These are phyloP conservation scores for Thalassoma bifasciatum DNA, from an alignment of 2,113 vertebrate species.

Conservation along the genomic window DNA sequence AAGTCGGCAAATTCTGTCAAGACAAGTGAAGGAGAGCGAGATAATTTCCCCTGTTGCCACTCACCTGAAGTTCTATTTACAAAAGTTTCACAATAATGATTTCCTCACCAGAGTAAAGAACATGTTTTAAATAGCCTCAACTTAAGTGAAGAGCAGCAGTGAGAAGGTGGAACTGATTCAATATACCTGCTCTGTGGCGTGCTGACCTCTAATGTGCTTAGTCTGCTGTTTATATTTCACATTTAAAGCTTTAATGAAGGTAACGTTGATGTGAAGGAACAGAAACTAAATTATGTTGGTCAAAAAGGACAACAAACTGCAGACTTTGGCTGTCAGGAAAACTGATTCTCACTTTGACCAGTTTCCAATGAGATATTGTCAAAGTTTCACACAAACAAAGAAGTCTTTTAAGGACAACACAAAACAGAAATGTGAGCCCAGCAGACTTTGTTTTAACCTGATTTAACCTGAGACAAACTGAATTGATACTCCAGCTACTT, in stretches of 20 bases:
- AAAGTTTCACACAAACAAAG: no score
- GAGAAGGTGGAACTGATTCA: background rate
- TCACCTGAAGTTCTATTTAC: background rate
- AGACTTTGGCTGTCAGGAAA: background rate
- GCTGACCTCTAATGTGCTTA: no score
- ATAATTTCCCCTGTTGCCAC: background rate
- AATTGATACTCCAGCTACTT: background rate
- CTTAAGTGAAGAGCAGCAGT: background rate
- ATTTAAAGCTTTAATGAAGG: no score
- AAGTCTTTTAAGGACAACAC: background rate
- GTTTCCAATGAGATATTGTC: no score
- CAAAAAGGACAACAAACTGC: background rate
- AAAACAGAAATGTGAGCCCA: no score
- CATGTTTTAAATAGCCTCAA: no score
- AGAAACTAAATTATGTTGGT: background rate
- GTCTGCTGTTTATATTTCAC: no score
- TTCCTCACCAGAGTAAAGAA: background rate
- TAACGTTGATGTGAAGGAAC: background rate
- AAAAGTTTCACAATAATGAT: background rate
- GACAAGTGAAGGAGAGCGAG: background rate
- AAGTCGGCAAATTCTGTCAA: conserved; percentile 19
- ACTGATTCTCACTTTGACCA: background rate
- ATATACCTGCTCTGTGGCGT: background rate
- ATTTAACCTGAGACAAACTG: background rate
- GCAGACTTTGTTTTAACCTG: background rate